Evolutionary conservation across 2,888 invertebrate species (phyloP).

Genomic region (Dolichopus griseipennis): DNA sequence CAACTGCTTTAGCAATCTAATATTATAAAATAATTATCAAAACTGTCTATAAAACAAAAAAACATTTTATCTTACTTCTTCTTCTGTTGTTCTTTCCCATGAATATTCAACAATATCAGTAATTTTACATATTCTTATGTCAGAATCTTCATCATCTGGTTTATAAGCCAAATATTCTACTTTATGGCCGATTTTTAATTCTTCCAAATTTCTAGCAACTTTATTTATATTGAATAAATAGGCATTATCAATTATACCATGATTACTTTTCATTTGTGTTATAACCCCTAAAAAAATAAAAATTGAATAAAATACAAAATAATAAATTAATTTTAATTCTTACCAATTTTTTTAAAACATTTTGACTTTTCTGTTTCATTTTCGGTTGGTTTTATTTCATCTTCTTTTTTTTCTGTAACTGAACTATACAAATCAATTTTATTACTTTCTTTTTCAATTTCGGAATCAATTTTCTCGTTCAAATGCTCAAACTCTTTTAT

Average conservation of each 20-base stretch:
- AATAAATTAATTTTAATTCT: constrained; percentile 4
- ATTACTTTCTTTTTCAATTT: constrained; percentile 17
- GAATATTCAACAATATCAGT: constrained; percentile 47
- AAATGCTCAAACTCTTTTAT: constrained; percentile 43
- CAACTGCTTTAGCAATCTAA: constrained; percentile 28
- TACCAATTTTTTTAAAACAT: constrained; percentile 30
- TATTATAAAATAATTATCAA: constrained; percentile 9
- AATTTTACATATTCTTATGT: constrained; percentile 50
- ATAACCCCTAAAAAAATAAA: constrained; percentile 46
- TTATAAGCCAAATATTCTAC: constrained; percentile 51
- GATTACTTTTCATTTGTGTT: constrained; percentile 46
- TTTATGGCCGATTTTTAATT: constrained; percentile 47
- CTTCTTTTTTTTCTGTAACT: background rate
- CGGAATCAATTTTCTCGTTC: constrained; percentile 33
- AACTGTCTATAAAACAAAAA: background rate
- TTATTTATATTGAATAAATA: constrained; percentile 47
- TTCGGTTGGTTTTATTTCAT: constrained; percentile 7
- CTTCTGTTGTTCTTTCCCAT: constrained; percentile 46
- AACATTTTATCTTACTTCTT: constrained; percentile 23
- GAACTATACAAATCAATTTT: background rate
- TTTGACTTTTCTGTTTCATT: constrained; percentile 21
- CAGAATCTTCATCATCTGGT: constrained; percentile 38
- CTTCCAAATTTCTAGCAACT: constrained; percentile 25
- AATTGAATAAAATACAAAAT: constrained; percentile 24
- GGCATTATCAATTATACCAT: constrained; percentile 53